phyloP scores from a whole-genome alignment of 2,888 invertebrate genomes.

The Oscheius sp. region DNA sequence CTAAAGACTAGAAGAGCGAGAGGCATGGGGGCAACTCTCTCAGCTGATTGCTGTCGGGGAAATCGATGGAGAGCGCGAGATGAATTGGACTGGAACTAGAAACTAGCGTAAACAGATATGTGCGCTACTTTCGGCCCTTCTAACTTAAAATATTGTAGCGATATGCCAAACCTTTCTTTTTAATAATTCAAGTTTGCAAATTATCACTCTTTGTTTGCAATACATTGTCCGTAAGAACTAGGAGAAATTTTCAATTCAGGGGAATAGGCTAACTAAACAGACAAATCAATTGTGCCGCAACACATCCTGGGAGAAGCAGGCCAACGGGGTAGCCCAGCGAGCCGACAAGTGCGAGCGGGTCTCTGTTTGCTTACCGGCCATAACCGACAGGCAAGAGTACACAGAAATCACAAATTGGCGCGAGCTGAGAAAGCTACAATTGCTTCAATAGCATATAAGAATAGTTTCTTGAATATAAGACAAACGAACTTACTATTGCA shows the following conservation, averaged over 20 bases:
- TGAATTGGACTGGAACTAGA: slow-evolving; percentile 11
- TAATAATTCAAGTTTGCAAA: no score
- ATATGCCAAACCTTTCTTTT: no score
- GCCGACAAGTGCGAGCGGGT: slow-evolving; percentile 20
- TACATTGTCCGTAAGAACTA: no score
- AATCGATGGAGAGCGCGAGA: slow-evolving; percentile 17
- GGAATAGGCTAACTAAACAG: not conserved
- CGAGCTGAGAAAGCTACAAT: not conserved
- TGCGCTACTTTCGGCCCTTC: no score
- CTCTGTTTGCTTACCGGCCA: slow-evolving; percentile 22
- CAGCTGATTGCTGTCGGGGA: slow-evolving; percentile 14
- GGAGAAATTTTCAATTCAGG: no score
- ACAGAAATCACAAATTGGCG: slow-evolving; percentile 26
- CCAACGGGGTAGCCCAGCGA: slow-evolving; percentile 8
- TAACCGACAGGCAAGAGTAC: slow-evolving; percentile 26
- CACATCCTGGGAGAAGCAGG: slow-evolving; percentile 8
- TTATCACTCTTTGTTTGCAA: no score
- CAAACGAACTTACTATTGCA: not conserved
- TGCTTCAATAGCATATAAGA: not conserved
- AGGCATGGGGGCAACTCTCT: not conserved
- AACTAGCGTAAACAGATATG: not conserved
- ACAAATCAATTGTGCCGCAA: slow-evolving; percentile 1
- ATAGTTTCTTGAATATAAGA: no score
- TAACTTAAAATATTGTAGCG: no score
- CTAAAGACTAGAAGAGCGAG: not conserved